Base-by-base conservation (phyloP, 2,797 vertebrate species). In the Helarctos malayanus region DNA sequence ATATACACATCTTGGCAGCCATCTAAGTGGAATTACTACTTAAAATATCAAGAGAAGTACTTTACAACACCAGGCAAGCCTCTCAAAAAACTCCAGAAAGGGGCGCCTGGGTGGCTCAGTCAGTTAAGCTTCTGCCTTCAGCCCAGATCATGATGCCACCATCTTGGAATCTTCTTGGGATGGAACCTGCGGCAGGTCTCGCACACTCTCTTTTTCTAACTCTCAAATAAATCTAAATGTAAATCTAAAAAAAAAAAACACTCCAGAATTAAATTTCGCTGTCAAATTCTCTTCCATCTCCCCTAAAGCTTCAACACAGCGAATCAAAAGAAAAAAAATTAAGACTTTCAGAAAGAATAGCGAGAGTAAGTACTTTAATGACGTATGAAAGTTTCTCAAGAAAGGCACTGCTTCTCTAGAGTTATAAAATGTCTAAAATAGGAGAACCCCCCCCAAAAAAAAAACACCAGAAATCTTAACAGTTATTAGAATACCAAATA, bases 11-110 rank as follows among this genome's bases (percentile, higher is more conserved):
- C 69, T 68, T 84, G 35, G 14, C 71, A 92, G 54, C 52, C 92
- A 88, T 2, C 38, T 59, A 71, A 75, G n/a, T 38, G 68, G 79
- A 95, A 84, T 75, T 69, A 96, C 49, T 93, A 95, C 32, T 84
- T 91, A 90, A 89, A 88, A 88, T 83, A 80, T 13, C 45, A 59
- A 91, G 21, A 76, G 11, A 81, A 38, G 1, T 35, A 80, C 78
- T 86, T 68, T 61, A 90, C 57, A 65, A 92, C 7, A 91, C 4
- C n/a, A 32, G 86, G 27, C 49, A 91, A 69, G 9, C 85, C 89
- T 84, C 41, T 81, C 38, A 32, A 69, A 86, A 88, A 83, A 21
- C 65, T 19, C n/a, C 65, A 35, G 65, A 68, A 35, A 68, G 18
- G 65, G 65, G 18, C 9, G 18, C 65, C 65, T 16, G n/a, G 32